phyloP scores from a whole-genome alignment of 2,113 vertebrate genomes.

The Oryzias javanicus region DNA sequence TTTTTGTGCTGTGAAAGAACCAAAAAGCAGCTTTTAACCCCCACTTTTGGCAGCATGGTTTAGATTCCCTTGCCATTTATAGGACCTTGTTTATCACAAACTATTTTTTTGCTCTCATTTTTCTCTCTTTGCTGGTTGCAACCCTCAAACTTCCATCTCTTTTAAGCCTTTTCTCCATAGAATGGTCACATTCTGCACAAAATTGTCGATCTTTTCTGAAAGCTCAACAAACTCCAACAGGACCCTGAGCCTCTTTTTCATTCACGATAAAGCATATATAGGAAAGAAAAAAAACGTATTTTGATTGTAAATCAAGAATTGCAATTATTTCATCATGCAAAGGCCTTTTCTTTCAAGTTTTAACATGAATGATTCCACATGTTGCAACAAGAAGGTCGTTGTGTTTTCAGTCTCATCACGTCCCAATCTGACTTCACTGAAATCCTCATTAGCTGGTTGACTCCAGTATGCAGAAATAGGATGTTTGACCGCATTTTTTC shows the following conservation, averaged over 20 bases:
- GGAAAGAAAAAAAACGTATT: conserved; percentile 5
- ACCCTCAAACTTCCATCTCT: conserved; percentile 1
- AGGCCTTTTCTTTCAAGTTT: conserved; percentile 34
- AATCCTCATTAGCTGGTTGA: not conserved
- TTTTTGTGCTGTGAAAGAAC: not conserved
- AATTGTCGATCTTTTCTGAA: conserved; percentile 18
- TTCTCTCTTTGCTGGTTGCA: conserved; percentile 9
- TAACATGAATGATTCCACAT: conserved; percentile 44
- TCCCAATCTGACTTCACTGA: not conserved
- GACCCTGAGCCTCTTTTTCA: not conserved
- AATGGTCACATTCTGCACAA: not conserved
- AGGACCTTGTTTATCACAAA: conserved; percentile 11
- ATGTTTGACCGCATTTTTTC: not conserved
- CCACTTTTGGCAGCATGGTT: not conserved
- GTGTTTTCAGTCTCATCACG: conserved; percentile 20
- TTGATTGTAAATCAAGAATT: conserved; percentile 46
- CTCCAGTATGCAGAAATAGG: not conserved
- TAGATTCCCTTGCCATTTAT: not conserved
- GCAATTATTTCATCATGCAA: conserved; percentile 55
- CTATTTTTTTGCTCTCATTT: not conserved
- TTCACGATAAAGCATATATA: conserved; percentile 13
- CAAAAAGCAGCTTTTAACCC: no score
- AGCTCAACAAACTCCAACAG: conserved; percentile 28
- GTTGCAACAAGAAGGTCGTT: conserved; percentile 24
- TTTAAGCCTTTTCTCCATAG: conserved; percentile 2